Evolutionary conservation across 2,888 invertebrate species (phyloP).

Genomic region (Lycaena phlaeas): DNA sequence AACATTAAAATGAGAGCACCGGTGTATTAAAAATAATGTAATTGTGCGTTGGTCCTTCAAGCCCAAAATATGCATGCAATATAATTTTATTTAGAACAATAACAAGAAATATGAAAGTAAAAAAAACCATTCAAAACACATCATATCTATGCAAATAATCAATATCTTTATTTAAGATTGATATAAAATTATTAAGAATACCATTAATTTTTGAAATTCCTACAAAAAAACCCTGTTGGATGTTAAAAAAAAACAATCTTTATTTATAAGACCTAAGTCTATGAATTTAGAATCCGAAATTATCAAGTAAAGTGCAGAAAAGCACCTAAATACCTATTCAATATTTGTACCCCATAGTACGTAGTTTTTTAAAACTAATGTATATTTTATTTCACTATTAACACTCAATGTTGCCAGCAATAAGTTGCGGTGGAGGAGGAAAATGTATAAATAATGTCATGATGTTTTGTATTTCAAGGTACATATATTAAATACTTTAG

Average conservation of each 20-base stretch:
- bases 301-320: not conserved
- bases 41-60: not conserved
- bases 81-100: too few species aligned
- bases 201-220: not conserved
- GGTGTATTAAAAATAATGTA: not conserved
- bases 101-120: too few species aligned
- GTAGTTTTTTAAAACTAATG: conserved; percentile 1
- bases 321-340: conserved; percentile 2
- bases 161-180: not conserved
- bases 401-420: not conserved
- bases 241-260: not conserved
- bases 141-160: not conserved
- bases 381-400: not conserved
- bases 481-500: conserved; percentile 17
- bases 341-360: conserved; percentile 7
- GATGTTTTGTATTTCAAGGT: conserved; percentile 18
- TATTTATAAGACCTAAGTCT: conserved; percentile 1
- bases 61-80: too few species aligned
- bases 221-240: conserved; percentile 6
- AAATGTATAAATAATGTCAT: conserved; percentile 4
- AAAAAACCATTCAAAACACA: conserved; percentile 1
- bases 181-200: not conserved
- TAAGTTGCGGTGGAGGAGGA: conserved; percentile 1
- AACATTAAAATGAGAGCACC: conserved; percentile 1
- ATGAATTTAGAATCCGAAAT: not conserved